phyloP scores from a whole-genome alignment of 1,140 invertebrate genomes.

The Habropoda laboriosa region DNA sequence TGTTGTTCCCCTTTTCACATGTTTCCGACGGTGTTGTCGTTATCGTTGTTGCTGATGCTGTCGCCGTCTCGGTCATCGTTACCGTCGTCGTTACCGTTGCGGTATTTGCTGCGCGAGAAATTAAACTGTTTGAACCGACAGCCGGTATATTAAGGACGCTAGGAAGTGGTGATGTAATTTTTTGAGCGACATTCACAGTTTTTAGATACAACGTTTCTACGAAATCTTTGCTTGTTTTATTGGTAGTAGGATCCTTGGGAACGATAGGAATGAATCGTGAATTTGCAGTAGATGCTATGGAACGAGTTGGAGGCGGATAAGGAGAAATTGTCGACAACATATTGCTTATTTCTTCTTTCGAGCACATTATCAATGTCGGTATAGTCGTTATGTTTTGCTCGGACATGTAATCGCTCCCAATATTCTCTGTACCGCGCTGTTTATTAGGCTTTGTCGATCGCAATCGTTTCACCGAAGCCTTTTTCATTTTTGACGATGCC shows the following conservation, averaged over 20 bases:
- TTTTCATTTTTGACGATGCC: constrained; percentile 46
- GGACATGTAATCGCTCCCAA: not conserved
- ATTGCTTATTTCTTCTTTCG: constrained; percentile 68
- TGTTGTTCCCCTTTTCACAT: not conserved
- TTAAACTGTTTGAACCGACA: not conserved
- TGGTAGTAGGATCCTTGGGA: constrained; percentile 59
- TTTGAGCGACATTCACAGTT: constrained; percentile 68
- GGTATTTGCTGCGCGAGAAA: not conserved
- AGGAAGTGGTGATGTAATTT: constrained; percentile 25
- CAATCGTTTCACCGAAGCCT: constrained; percentile 38
- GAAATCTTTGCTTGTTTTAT: not conserved
- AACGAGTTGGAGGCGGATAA: not conserved
- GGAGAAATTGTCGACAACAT: constrained; percentile 34
- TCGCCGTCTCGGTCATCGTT: not conserved
- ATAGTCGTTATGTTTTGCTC: constrained; percentile 63
- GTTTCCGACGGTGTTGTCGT: not conserved
- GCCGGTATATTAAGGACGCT: not conserved
- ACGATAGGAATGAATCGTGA: constrained; percentile 72
- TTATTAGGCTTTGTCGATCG: constrained; percentile 38
- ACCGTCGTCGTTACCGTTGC: not conserved
- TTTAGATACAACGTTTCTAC: constrained; percentile 64
- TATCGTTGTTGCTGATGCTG: not conserved
- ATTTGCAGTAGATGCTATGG: constrained; percentile 20
- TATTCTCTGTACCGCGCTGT: not conserved
- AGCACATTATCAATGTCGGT: constrained; percentile 74